phyloP scores from a whole-genome alignment of 2,888 invertebrate species.

The Merodon equestris region DNA sequence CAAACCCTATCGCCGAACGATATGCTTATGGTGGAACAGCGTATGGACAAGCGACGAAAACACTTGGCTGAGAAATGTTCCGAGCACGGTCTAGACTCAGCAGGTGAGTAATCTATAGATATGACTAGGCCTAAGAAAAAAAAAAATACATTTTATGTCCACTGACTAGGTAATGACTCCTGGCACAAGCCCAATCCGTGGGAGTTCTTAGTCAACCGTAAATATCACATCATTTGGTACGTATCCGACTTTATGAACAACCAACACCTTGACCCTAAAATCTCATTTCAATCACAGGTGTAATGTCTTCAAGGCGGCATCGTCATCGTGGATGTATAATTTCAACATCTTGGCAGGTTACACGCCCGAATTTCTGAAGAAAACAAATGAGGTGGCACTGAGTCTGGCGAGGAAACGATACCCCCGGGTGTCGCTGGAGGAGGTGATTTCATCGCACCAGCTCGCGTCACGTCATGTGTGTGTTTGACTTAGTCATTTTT shows the following conservation, averaged over 20 bases:
- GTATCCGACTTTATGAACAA: constrained; percentile 65
- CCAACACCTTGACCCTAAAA: constrained; percentile 52
- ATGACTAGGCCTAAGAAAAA: neutral
- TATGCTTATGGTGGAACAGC: constrained; percentile 77
- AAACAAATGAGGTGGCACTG: constrained; percentile 88
- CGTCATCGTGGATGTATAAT: constrained; percentile 96
- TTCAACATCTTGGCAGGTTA: constrained; percentile 92
- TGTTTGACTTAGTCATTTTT: too few relatives aligned
- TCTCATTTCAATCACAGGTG: constrained; percentile 80
- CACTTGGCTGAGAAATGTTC: constrained; percentile 77
- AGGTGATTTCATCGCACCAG: constrained; percentile 74
- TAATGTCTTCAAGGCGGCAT: constrained; percentile 90
- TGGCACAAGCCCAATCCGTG: constrained; percentile 87
- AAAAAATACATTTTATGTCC: neutral
- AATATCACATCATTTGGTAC: constrained; percentile 89
- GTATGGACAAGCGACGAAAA: constrained; percentile 78
- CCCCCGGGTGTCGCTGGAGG: constrained; percentile 86
- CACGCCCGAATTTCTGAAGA: constrained; percentile 86
- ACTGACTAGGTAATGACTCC: constrained; percentile 75
- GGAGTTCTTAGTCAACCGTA: constrained; percentile 90
- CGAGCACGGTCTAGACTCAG: constrained; percentile 76
- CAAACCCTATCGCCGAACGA: constrained; percentile 77
- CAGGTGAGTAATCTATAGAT: too few relatives aligned
- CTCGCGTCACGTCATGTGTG: too few relatives aligned
- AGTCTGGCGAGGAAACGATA: constrained; percentile 89